These are phyloP conservation scores for Leptoteleia sp. DNA, from an alignment of 1,140 invertebrate species.

Conservation along the genomic window DNA sequence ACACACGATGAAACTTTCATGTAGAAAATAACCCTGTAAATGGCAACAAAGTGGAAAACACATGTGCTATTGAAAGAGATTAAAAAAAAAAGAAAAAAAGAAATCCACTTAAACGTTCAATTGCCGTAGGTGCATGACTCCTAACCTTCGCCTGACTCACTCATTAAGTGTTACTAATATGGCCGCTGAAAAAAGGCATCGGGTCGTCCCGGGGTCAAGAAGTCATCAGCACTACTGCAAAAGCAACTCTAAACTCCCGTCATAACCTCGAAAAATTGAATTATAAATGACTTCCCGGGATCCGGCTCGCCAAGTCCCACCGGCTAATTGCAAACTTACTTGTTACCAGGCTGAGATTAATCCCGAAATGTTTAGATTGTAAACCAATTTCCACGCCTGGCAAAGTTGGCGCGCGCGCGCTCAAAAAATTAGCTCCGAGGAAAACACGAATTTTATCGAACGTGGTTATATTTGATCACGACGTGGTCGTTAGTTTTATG, in stretches of 20 bases:
- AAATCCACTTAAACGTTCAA: conserved; percentile 44
- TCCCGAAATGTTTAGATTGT: conserved; percentile 37
- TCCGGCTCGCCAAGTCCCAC: conserved; percentile 11
- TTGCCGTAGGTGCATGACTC: conserved; percentile 34
- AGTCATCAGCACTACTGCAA: conserved; percentile 54
- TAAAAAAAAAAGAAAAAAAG: conserved; percentile 23
- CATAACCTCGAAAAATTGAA: conserved; percentile 57
- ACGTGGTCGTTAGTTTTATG: no score
- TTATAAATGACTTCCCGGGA: conserved; percentile 55
- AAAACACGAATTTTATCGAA: conserved; percentile 7
- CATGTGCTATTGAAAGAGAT: conserved; percentile 15
- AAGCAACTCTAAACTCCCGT: conserved; percentile 39
- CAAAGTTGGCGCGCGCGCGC: no score
- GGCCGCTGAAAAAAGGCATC: conserved; percentile 30
- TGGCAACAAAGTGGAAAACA: conserved; percentile 4
- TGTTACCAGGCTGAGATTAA: conserved; percentile 41
- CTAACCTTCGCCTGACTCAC: conserved; percentile 44
- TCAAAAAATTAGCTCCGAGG: conserved; percentile 15
- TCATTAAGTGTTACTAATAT: conserved; percentile 61
- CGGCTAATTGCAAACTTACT: conserved; percentile 42
- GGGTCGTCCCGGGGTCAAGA: conserved; percentile 46
- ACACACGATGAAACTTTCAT: background rate
- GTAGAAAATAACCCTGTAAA: conserved; percentile 12
- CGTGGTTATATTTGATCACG: background rate
- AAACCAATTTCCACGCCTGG: conserved; percentile 39